Conservation (phyloP, 92 coral and sea anemone species). For the Pocillopora grandis region DNA sequence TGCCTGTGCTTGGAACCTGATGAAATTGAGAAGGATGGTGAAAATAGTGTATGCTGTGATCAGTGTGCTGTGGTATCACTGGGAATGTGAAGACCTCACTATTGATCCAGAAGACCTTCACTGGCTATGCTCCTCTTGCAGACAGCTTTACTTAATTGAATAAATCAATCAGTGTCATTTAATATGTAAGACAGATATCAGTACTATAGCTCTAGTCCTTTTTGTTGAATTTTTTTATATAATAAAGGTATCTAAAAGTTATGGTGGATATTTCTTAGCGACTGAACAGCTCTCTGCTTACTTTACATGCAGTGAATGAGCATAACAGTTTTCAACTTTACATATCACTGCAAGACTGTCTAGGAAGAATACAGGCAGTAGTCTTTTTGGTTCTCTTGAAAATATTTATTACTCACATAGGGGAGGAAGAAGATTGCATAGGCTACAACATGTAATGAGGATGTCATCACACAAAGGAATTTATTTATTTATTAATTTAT, state of each 20-base stretch:
- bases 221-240: too few relatives aligned
- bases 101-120: neutral
- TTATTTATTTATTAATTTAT: too few relatives aligned
- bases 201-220: too few relatives aligned
- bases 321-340: too few relatives aligned
- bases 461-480: constrained; percentile 56
- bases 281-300: too few relatives aligned
- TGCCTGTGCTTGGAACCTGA: neutral
- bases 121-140: constrained; percentile 1
- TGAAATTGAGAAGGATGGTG: neutral
- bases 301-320: too few relatives aligned
- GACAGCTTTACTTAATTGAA: neutral
- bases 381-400: too few relatives aligned
- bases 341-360: too few relatives aligned
- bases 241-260: too few relatives aligned
- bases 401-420: neutral
- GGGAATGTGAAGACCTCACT: constrained; percentile 22
- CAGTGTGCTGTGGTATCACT: constrained; percentile 39
- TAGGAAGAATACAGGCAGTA: too few relatives aligned
- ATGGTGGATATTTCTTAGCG: too few relatives aligned
- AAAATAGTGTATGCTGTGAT: constrained; percentile 41
- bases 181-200: neutral
- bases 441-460: neutral
- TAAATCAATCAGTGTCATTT: too few relatives aligned
- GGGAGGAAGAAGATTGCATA: constrained; percentile 2